Evolutionary conservation across 2,113 vertebrate species (phyloP).

Genomic region (Orycteropus afer): DNA sequence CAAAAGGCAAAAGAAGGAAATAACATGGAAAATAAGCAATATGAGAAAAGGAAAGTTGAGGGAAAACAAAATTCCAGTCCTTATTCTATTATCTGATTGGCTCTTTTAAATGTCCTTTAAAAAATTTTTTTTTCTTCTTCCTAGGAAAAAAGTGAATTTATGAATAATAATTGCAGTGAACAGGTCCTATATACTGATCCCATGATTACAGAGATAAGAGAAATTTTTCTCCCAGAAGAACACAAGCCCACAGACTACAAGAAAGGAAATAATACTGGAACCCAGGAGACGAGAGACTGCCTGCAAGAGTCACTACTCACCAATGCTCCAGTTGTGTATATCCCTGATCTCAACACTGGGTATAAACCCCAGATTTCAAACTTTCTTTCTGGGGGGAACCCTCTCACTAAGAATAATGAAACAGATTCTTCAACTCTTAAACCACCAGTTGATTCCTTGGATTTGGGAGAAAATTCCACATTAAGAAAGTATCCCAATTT

Average conservation of each 20-base stretch:
- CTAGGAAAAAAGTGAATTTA: constrained; percentile 76
- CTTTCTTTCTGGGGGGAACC: accelerated
- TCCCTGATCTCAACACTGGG: constrained; percentile 54
- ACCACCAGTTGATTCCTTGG: not conserved
- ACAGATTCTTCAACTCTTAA: accelerated
- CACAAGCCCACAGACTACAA: not conserved
- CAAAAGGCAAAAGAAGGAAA: constrained; percentile 10
- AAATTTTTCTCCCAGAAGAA: constrained; percentile 20
- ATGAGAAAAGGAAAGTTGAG: not conserved
- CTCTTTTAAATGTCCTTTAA: not conserved
- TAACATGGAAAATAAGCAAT: constrained; percentile 11
- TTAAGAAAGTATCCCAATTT: constrained; percentile 69
- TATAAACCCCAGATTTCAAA: constrained; percentile 85
- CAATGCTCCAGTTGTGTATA: accelerated
- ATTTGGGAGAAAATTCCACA: accelerated
- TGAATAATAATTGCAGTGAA: accelerated
- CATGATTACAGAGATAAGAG: constrained; percentile 74
- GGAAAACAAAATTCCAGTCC: not conserved
- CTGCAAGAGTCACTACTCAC: accelerated
- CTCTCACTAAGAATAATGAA: not conserved
- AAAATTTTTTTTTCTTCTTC: not conserved
- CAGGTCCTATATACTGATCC: constrained; percentile 70
- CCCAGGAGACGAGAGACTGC: accelerated
- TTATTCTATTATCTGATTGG: not conserved
- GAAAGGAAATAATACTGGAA: not conserved